Percentiles rank a stretch among this genome's conserved stretches.
Evolutionary conservation across 2,113 vertebrate genomes (phyloP).

Genomic region (Bombycilla garrulus): DNA sequence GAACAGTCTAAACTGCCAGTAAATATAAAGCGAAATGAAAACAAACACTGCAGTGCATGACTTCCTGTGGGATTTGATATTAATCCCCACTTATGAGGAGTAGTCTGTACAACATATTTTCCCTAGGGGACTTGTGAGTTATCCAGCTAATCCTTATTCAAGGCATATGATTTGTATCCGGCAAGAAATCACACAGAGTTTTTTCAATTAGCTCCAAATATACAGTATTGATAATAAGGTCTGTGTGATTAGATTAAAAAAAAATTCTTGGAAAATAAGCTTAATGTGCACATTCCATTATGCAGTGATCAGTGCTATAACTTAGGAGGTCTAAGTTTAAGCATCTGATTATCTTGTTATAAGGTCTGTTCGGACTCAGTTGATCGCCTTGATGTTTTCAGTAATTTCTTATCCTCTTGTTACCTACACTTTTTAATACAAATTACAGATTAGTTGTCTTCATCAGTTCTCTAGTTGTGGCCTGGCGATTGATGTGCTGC

Average conservation of each 20-base stretch:
- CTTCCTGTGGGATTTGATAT: constrained; percentile 63
- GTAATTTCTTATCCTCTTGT: background rate
- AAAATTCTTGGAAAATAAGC: background rate
- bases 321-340: background rate
- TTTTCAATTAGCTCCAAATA: constrained; percentile 37
- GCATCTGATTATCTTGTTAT: background rate
- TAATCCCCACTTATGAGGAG: constrained; percentile 56
- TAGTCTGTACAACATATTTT: constrained; percentile 60
- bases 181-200: background rate
- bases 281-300: background rate
- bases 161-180: constrained; percentile 34
- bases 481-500: background rate
- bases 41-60: constrained; percentile 54
- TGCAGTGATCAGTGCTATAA: background rate
- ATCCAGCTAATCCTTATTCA: constrained; percentile 48
- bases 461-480: background rate
- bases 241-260: background rate
- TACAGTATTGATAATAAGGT: constrained; percentile 1
- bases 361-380: background rate
- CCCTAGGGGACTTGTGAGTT: constrained; percentile 43
- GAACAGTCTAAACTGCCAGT: constrained; percentile 51
- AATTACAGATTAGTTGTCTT: background rate
- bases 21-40: constrained; percentile 59
- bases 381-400: background rate
- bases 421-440: background rate